Evolutionary conservation across 2,113 vertebrate genomes (phyloP).

Genomic region (Thamnaconus septentrionalis): DNA sequence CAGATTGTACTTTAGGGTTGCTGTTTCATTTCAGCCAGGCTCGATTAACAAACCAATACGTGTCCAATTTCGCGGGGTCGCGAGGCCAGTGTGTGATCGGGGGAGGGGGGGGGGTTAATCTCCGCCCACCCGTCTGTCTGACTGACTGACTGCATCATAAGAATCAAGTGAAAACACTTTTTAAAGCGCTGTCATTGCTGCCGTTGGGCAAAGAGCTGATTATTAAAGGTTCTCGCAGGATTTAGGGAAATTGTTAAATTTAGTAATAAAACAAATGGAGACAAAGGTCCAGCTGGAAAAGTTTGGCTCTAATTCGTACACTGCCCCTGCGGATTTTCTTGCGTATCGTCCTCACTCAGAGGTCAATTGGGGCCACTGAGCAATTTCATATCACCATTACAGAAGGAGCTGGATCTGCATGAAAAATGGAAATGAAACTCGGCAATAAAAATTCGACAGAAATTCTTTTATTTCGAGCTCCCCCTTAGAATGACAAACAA

Average conservation of each 20-base stretch:
- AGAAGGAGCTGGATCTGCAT: constrained; percentile 6
- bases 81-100: neutral
- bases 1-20: neutral
- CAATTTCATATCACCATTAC: constrained; percentile 28
- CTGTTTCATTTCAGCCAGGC: constrained; percentile 21
- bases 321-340: constrained; percentile 18
- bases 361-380: constrained; percentile 39
- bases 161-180: too few relatives aligned
- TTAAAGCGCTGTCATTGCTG: neutral
- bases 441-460: too few relatives aligned
- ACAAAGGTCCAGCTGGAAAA: constrained; percentile 18
- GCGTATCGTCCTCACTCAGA: constrained; percentile 16
- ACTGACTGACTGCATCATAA: too few relatives aligned
- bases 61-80: neutral
- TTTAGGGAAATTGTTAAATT: too few relatives aligned
- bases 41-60: constrained; percentile 9
- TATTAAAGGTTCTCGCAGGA: too few relatives aligned
- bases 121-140: too few relatives aligned
- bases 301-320: constrained; percentile 3
- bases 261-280: neutral
- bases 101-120: too few relatives aligned
- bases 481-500: too few relatives aligned
- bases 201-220: neutral
- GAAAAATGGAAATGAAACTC: constrained; percentile 3
- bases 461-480: too few relatives aligned